phyloP scores from a whole-genome alignment of 2,113 vertebrate species.

The Hypocryptadius cinnamomeus region DNA sequence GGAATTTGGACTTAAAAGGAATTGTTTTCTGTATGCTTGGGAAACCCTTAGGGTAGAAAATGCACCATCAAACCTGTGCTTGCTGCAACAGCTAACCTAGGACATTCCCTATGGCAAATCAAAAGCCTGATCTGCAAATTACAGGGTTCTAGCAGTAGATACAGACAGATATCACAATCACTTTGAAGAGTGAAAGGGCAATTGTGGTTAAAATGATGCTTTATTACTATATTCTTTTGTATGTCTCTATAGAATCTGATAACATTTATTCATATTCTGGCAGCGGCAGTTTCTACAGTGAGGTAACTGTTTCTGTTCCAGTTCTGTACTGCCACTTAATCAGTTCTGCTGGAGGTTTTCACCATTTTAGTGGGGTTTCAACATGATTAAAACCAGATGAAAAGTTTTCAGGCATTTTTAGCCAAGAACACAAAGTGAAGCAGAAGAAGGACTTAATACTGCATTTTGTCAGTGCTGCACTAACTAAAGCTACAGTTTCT shows the following conservation, averaged over 20 bases:
- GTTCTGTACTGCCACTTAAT: not conserved
- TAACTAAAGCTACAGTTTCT: not conserved
- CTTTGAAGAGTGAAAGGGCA: conserved; percentile 1
- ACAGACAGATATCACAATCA: not conserved
- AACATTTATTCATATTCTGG: not conserved
- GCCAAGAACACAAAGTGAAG: not conserved
- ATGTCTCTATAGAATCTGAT: not conserved
- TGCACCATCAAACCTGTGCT: rapidly evolving
- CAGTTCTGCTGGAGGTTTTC: not conserved
- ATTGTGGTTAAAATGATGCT: conserved; percentile 14
- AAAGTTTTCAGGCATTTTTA: not conserved
- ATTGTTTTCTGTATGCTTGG: not conserved
- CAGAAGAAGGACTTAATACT: not conserved
- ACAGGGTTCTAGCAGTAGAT: not conserved
- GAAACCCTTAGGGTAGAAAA: not conserved
- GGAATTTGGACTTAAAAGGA: not conserved
- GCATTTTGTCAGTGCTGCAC: not conserved
- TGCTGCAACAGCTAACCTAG: not conserved
- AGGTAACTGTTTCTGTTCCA: not conserved
- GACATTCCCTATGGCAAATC: not conserved
- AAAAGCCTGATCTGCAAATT: conserved; percentile 18
- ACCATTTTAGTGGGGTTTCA: not conserved
- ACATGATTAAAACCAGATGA: not conserved
- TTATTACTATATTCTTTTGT: not conserved
- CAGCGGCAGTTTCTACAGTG: not conserved